Base-by-base conservation (phyloP, 1,140 invertebrate genomes). In the Marisa cornuarietis region DNA sequence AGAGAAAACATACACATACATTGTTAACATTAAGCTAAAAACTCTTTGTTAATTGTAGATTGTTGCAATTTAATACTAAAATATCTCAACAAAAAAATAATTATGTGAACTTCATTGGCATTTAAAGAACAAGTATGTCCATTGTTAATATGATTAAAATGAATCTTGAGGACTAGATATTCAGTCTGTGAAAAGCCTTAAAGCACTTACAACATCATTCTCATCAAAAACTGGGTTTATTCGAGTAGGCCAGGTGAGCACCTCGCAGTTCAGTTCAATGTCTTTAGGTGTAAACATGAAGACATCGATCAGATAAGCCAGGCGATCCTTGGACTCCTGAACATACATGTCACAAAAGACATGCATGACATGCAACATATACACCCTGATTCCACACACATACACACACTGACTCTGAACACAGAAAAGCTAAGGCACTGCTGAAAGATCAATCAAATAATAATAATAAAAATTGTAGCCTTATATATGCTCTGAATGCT, bases 181-280 rank as follows among this genome's bases (percentile, higher is more conserved):
- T 42, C 31, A 42, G 31, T 42, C 31, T 42, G 31, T 61, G 26
- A 24, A 9, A 71, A 71, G 22, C 54, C 31, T 42, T 42, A 13
- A 42, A 74, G 31, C 63, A 79, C 81, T 81, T 86, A 91, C 91
- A 83, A 90, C 86, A 79, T 90, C 90, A 84, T 91, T 91, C 18
- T 84, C 71, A 85, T 91, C 90, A 85, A 92, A 91, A 3, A 91
- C 84, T 26, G 89, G 88, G 71, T 88, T 87, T 79, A 92, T 91
- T 71, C 84, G 84, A 20, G 87, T 83, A 18, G 90, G 90, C 90
- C 91, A 91, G n/a, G 88, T 89, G 16, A 91, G 85, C 20, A 89
- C 87, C 68, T 89, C 84, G 76, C 86, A 89, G 82, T 92, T 92
- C 42, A 91, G 82, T 49, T 87, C 84, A 77, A 92, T 87, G 78